A percentile compares a stretch with the other conserved stretches of the same genome.
Evolutionary conservation across 2,888 invertebrate genomes (phyloP).

Genomic region (Pecten maximus): DNA sequence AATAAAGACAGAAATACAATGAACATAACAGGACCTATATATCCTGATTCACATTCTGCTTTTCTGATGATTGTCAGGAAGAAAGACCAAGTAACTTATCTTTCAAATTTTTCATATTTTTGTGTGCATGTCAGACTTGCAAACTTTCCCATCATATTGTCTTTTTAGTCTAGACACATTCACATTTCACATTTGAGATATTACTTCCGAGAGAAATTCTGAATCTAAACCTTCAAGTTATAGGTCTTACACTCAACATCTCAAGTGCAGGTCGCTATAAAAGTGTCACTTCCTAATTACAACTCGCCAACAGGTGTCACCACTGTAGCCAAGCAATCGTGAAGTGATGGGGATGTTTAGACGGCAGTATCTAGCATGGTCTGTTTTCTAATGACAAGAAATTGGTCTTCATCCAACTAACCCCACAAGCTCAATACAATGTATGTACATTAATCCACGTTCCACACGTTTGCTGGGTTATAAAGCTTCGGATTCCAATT

Average conservation of each 20-base stretch:
- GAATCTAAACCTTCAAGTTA: background rate
- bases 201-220: no score
- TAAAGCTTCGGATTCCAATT: background rate
- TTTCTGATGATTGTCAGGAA: no score
- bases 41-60: no score
- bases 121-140: no score
- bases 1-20: no score
- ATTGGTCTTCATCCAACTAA: background rate
- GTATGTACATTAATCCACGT: background rate
- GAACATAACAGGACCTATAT: no score
- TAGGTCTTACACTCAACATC: background rate
- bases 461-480: background rate
- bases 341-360: background rate
- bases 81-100: no score
- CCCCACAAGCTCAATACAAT: background rate
- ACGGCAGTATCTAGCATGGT: background rate
- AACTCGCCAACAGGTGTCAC: conserved; percentile 23
- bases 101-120: no score
- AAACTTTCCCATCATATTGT: no score
- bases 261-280: conserved; percentile 26
- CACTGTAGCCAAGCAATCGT: background rate
- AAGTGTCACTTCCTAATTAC: conserved; percentile 23
- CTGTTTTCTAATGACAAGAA: background rate
- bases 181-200: no score
- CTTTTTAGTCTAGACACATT: no score